Evolutionary conservation across 1,140 invertebrate species (phyloP).

Genomic region (Trichonephila clavata): DNA sequence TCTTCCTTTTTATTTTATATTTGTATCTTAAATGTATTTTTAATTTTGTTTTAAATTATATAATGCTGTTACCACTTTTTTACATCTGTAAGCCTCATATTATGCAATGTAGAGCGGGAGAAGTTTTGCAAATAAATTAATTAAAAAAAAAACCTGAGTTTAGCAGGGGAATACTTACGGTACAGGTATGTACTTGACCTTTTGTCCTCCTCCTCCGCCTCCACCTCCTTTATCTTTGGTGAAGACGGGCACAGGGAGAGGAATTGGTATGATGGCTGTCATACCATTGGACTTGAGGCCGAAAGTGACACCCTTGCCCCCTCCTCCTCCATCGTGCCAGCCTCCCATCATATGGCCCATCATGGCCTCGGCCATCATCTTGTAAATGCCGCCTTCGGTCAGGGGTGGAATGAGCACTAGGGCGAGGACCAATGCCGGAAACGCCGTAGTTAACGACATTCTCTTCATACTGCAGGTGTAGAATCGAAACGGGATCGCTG

Average conservation of each 20-base stretch:
- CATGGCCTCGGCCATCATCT: conserved; percentile 66
- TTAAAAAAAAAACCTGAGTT: no score
- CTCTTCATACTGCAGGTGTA: background rate
- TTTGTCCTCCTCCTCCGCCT: conserved; percentile 54
- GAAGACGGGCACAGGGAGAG: conserved; percentile 61
- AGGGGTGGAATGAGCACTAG: background rate
- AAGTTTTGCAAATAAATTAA: no score
- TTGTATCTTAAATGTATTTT: no score
- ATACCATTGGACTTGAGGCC: conserved; percentile 72
- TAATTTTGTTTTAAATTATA: no score
- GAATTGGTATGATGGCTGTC: conserved; percentile 71
- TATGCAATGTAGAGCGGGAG: no score
- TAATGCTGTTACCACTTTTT: no score
- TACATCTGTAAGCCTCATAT: no score
- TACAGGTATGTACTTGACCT: conserved; percentile 67
- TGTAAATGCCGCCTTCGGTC: conserved; percentile 47
- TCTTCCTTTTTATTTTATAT: no score
- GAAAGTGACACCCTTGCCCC: conserved; percentile 40
- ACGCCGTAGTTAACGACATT: background rate
- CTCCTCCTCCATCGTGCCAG: conserved; percentile 1
- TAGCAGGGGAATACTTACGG: conserved; percentile 35
- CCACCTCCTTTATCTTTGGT: conserved; percentile 61
- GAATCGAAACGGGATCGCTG: no score
- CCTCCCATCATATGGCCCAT: conserved; percentile 52
- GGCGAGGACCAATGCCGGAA: background rate